Evolutionary conservation across 2,797 vertebrate species (phyloP).

Genomic region (Aselliscus stoliczkanus): DNA sequence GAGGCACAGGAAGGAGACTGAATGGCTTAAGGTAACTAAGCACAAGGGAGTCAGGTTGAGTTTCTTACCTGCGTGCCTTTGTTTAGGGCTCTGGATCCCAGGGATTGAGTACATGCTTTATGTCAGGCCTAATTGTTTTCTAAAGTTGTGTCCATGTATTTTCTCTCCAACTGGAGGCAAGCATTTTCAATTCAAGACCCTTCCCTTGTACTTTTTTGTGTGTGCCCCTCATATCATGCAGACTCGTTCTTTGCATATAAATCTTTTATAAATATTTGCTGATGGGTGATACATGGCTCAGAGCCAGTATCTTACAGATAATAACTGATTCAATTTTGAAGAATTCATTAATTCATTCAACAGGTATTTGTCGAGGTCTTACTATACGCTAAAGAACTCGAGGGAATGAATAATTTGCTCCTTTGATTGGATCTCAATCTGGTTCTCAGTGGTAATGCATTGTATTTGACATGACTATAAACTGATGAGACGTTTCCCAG

Average conservation of each 20-base stretch:
- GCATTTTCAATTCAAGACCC: not conserved
- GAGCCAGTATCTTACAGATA: not conserved
- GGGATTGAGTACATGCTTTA: not conserved
- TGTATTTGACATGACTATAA: not conserved
- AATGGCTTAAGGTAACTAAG: not conserved
- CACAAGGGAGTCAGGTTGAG: not conserved
- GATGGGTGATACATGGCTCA: not conserved
- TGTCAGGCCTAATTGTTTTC: not conserved
- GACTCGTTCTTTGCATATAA: not conserved
- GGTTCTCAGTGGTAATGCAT: not conserved
- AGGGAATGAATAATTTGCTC: not conserved
- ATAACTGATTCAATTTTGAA: not conserved
- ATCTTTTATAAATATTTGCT: not conserved
- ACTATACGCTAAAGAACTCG: not conserved
- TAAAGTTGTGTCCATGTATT: not conserved
- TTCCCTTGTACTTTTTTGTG: not conserved
- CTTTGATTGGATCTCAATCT: not conserved
- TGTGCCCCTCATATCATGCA: not conserved
- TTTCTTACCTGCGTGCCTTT: not conserved
- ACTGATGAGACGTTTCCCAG: not conserved
- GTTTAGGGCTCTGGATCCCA: not conserved
- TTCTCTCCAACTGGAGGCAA: not conserved
- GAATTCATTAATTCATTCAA: not conserved
- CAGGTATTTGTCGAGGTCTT: not conserved
- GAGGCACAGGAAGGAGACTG: not conserved